Conservation (phyloP, 2,797 vertebrate genomes). For the Eptatretus atami region DNA sequence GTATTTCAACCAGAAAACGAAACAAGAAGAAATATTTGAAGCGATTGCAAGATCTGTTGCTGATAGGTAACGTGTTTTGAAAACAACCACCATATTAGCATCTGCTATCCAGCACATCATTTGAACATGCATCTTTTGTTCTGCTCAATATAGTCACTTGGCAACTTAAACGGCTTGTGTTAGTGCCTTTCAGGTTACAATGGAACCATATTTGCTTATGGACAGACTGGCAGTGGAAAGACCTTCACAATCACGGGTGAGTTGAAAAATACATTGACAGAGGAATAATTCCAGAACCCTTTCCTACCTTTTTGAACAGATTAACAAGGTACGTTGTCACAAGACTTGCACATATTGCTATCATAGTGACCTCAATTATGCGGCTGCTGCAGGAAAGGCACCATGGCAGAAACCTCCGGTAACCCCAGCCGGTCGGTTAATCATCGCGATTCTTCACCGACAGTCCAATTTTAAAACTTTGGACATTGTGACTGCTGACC, state of each 20-base stretch:
- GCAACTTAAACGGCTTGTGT: background rate
- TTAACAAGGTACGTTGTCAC: conserved; percentile 24
- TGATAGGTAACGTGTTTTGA: conserved; percentile 32
- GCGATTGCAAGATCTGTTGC: conserved; percentile 58
- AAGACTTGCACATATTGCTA: background rate
- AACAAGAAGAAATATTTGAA: conserved; percentile 70
- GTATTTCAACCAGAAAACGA: conserved; percentile 50
- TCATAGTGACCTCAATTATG: conserved; percentile 1
- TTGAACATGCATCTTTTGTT: too few species aligned
- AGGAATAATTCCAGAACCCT: conserved; percentile 59
- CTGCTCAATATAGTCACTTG: too few species aligned
- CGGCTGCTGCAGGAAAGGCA: background rate
- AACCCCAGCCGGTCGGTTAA: background rate
- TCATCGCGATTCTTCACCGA: background rate
- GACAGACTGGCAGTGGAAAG: conserved; percentile 84
- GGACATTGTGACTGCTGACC: too few species aligned
- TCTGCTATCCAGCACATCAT: too few species aligned
- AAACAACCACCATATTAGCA: too few species aligned
- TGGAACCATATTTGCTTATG: conserved; percentile 77
- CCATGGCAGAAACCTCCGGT: background rate
- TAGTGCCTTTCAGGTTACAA: conserved; percentile 67
- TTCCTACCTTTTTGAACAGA: conserved; percentile 39
- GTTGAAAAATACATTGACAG: conserved; percentile 46
- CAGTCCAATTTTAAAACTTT: too few species aligned
- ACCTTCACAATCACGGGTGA: conserved; percentile 79